Evolutionary conservation across 2,888 invertebrate species (phyloP), one percentile per base, ranked within the genome.

Genomic region (Drosophila siamana): DNA sequence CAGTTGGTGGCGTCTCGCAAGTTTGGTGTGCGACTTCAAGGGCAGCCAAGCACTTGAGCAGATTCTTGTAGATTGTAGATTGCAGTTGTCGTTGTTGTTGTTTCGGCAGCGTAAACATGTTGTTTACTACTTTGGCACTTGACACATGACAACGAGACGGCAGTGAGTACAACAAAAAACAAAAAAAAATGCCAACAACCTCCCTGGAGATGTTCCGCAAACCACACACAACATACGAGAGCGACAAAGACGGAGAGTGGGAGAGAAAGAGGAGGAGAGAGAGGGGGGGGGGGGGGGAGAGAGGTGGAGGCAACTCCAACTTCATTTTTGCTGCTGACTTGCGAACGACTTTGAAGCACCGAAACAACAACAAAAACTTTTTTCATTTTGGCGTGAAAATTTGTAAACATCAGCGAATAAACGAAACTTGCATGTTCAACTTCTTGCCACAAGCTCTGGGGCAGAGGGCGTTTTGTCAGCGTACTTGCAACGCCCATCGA

Each of bases 381-480:
- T 86, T 81, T 77, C 84, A 86, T 86, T 83, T 83, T 74, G 74
- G 71, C 79, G 79, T 83, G 83, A 79, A 86, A 86, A 85, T 85
- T 85, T 85, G 85, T 87, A 74, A 83, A 84, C 80, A 86, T 81
- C 86, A 83, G 77, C 74, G 69, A 63, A 79, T 72, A 72, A 83
- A 69, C 69, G 69, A 69, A 83, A 80, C 70, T 83, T 76, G 63
- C 69, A 74, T 70, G 65, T 67, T 50, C 69, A 66, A 61, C 19
- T 54, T n/a, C 13, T 5, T 44, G 63, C 46, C 54, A 38, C 47
- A 30, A 30, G 15, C 13, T 11, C 13, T 7, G 7, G n/a, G 9
- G 19, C 4, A 2, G 30, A 7, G 26, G 40, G 56, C 7, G 22
- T 33, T 11, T 46, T 24, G 33, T 13, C 22, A 2, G 30, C 47